phyloP scores from a whole-genome alignment of 2,797 vertebrate species.

The Sus cebifrons region DNA sequence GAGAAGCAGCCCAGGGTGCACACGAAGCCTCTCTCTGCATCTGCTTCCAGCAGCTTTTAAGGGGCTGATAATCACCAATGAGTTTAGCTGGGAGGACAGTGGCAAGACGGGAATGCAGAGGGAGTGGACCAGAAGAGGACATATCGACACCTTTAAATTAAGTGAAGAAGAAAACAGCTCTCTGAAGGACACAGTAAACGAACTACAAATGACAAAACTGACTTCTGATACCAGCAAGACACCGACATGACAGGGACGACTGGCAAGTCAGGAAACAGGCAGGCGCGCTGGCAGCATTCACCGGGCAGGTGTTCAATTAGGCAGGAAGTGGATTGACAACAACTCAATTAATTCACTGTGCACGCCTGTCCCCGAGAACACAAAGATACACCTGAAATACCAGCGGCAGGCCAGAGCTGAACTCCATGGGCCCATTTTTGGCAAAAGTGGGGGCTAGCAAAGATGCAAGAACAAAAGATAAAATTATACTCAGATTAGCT shows the following conservation, averaged over 20 bases:
- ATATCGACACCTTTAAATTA: background rate
- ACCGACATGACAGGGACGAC: background rate
- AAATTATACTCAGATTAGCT: background rate
- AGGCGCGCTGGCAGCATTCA: background rate
- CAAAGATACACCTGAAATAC: background rate
- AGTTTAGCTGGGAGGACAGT: background rate
- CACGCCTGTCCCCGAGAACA: background rate
- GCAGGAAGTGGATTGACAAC: conserved; percentile 45
- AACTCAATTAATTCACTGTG: conserved; percentile 64
- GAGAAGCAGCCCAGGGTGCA: fast-evolving
- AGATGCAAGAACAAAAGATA: background rate
- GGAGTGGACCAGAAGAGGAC: background rate
- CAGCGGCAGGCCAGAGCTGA: background rate
- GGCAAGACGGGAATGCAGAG: background rate
- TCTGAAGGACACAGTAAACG: background rate
- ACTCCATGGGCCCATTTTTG: background rate
- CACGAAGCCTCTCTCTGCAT: background rate
- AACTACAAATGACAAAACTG: conserved; percentile 50
- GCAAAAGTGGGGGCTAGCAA: background rate
- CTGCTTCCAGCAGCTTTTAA: background rate
- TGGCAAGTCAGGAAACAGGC: conserved; percentile 50
- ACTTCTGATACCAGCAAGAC: conserved; percentile 20
- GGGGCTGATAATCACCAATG: background rate
- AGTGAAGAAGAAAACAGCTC: background rate
- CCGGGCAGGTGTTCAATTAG: conserved; percentile 61